Percentiles rank a stretch among this genome's conserved stretches.
Conservation (phyloP, 2,888 invertebrate species). For the Mycogona germanica region DNA sequence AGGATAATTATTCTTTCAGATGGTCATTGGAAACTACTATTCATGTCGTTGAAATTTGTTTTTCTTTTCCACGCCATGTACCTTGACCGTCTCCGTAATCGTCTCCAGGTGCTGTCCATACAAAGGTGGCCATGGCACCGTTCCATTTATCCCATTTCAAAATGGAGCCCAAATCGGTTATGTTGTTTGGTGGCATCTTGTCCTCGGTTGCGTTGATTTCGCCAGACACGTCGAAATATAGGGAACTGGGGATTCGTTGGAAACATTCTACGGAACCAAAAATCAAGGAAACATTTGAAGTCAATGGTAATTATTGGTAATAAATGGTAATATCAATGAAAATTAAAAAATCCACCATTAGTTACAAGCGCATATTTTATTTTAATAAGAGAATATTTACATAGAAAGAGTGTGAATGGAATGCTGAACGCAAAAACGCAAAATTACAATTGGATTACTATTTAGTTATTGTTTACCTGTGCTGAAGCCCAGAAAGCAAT, state of each 20-base stretch:
- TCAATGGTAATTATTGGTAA: too few species aligned
- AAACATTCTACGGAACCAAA: neutral
- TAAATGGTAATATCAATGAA: too few species aligned
- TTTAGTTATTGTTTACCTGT: neutral
- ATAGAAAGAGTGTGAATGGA: too few species aligned
- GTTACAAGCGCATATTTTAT: too few species aligned
- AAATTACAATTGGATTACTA: neutral
- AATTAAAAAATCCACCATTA: too few species aligned
- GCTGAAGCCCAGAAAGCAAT: neutral
- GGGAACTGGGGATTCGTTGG: neutral
- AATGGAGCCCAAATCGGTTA: neutral
- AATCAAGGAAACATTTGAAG: neutral
- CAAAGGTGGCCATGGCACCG: conserved; percentile 1
- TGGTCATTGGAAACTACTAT: too few species aligned
- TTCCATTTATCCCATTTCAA: neutral
- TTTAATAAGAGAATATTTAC: too few species aligned
- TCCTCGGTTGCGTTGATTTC: neutral
- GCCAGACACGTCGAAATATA: conserved; percentile 4
- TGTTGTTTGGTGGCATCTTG: neutral
- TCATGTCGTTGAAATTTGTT: too few species aligned
- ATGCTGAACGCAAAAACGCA: too few species aligned
- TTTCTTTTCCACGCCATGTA: too few species aligned
- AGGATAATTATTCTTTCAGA: too few species aligned
- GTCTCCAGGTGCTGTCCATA: conserved; percentile 9
- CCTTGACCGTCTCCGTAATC: neutral